Conservation (phyloP, 2,888 invertebrate genomes). For the Chorisops tibialis region DNA sequence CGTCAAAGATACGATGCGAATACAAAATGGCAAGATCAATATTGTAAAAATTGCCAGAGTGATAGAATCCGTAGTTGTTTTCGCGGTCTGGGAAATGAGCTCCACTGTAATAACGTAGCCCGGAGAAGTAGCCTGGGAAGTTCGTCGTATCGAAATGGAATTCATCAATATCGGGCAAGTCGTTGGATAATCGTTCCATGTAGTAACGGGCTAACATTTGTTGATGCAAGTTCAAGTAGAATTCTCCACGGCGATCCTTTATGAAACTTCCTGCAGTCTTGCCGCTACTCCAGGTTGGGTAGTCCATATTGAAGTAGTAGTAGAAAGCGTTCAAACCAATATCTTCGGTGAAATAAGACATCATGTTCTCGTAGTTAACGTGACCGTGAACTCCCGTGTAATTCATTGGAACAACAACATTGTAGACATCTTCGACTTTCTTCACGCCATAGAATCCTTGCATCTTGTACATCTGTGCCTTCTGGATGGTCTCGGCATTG, state of each 20-base stretch:
- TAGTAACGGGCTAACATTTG: slow-evolving; percentile 54
- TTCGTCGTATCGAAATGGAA: slow-evolving; percentile 58
- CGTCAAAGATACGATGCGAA: slow-evolving; percentile 58
- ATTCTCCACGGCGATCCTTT: slow-evolving; percentile 51
- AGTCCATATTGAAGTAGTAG: slow-evolving; percentile 65
- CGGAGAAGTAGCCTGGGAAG: slow-evolving; percentile 61
- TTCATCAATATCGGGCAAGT: slow-evolving; percentile 62
- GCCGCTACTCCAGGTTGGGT: slow-evolving; percentile 67
- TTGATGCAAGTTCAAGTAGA: slow-evolving; percentile 54
- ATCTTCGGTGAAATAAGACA: slow-evolving; percentile 74
- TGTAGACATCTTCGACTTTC: slow-evolving; percentile 54
- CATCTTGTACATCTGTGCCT: slow-evolving; percentile 54
- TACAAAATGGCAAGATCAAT: slow-evolving; percentile 53
- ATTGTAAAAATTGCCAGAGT: slow-evolving; percentile 41
- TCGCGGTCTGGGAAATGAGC: slow-evolving; percentile 63
- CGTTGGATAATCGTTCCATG: slow-evolving; percentile 64
- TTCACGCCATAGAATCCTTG: slow-evolving; percentile 58
- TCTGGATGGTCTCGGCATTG: slow-evolving; percentile 57
- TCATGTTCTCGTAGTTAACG: slow-evolving; percentile 58
- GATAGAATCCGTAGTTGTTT: slow-evolving; percentile 55
- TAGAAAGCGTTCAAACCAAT: slow-evolving; percentile 71
- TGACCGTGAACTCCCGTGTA: slow-evolving; percentile 62
- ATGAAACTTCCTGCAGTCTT: slow-evolving; percentile 43
- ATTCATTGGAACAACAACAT: slow-evolving; percentile 63
- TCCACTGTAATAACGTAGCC: slow-evolving; percentile 63